Evolutionary conservation across 2,113 vertebrate genomes (phyloP).

Genomic region (Myrmophylax atrothorax): DNA sequence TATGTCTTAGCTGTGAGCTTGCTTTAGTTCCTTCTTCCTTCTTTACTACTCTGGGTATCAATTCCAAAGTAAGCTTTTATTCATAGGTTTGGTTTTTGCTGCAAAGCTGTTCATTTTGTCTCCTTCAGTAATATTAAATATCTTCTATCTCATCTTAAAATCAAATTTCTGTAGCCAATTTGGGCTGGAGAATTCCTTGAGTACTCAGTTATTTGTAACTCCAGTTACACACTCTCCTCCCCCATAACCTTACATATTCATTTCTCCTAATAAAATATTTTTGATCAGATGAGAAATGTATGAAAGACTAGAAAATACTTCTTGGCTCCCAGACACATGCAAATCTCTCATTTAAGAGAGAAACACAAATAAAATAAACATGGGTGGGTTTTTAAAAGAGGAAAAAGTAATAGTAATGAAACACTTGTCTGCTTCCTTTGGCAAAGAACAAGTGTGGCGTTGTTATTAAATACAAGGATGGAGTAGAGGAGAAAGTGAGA

Average conservation of each 20-base stretch:
- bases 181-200: constrained; percentile 6
- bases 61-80: constrained; percentile 35
- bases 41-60: not conserved
- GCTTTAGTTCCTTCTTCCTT: not conserved
- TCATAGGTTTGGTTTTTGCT: not conserved
- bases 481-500: not conserved
- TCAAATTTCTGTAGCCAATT: not conserved
- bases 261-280: constrained; percentile 5
- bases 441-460: not conserved
- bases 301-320: not conserved
- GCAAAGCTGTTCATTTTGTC: not conserved
- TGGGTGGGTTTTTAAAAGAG: not conserved
- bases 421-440: not conserved
- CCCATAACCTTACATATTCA: not conserved
- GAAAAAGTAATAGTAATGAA: not conserved
- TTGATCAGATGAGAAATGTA: not conserved
- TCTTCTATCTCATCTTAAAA: not conserved
- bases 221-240: not conserved
- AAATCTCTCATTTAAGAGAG: not conserved
- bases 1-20: not conserved
- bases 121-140: not conserved
- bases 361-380: not conserved
- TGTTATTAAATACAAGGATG: not conserved
- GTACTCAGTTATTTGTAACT: not conserved
- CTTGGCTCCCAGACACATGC: not conserved